Conservation (phyloP, 2,888 invertebrate species). For the Synanthedon myopaeformis region DNA sequence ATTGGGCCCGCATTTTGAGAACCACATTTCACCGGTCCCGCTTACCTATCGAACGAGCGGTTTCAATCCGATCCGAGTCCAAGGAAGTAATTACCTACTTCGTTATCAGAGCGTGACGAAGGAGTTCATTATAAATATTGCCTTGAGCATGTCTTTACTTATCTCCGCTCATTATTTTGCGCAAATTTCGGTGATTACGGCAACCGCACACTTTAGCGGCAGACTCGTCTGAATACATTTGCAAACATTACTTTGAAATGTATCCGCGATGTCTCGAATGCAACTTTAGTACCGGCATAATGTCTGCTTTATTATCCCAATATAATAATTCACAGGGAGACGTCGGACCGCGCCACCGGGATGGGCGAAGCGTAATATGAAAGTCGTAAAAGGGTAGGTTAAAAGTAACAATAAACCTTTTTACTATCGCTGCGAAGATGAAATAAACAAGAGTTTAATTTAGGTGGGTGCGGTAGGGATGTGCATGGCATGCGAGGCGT, state of each 20-base stretch:
- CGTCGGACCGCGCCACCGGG: conserved; percentile 10
- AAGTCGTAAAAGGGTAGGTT: conserved; percentile 26
- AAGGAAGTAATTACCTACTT: conserved; percentile 42
- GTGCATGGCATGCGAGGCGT: conserved; percentile 8
- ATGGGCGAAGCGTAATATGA: conserved; percentile 31
- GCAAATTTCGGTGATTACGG: conserved; percentile 11
- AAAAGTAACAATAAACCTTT: conserved; percentile 46
- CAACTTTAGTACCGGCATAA: neutral
- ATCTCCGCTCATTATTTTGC: neutral
- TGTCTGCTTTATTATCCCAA: neutral
- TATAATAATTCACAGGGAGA: neutral
- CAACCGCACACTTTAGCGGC: conserved; percentile 12
- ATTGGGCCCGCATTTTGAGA: conserved; percentile 50
- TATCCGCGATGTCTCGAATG: neutral
- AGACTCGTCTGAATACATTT: conserved; percentile 6
- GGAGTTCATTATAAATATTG: conserved; percentile 29
- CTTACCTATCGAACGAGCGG: conserved; percentile 7
- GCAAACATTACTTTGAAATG: neutral
- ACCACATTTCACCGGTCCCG: conserved; percentile 30
- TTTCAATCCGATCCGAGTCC: conserved; percentile 14
- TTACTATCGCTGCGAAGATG: conserved; percentile 42
- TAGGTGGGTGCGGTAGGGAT: conserved; percentile 13
- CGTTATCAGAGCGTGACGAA: conserved; percentile 47
- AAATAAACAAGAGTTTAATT: conserved; percentile 47
- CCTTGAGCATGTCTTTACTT: neutral